A percentile compares a stretch with the other conserved stretches of the same genome.
phyloP scores from a whole-genome alignment of 2,888 invertebrate species.

The Gonocerus acuteangulatus region DNA sequence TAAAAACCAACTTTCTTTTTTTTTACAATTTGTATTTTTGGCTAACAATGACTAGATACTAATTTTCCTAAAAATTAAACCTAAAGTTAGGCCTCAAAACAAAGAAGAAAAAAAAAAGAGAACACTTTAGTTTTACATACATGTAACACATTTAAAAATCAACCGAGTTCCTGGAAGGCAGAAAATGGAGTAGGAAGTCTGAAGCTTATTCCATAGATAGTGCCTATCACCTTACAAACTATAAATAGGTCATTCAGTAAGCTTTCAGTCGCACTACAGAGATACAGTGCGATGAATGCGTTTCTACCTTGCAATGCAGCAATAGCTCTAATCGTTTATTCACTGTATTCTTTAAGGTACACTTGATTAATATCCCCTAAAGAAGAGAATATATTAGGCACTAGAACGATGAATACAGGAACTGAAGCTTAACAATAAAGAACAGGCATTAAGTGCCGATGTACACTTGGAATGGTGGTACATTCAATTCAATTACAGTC shows the following conservation, averaged over 20 bases:
- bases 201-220: not conserved
- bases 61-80: slow-evolving; percentile 26
- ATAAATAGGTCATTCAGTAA: not conserved
- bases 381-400: slow-evolving; percentile 15
- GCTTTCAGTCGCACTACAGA: not conserved
- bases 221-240: not conserved
- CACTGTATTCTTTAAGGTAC: not conserved
- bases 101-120: slow-evolving; percentile 22
- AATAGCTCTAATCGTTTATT: not conserved
- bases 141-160: slow-evolving; percentile 11
- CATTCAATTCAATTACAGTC: not conserved
- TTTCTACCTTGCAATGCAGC: not conserved
- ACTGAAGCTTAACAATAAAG: slow-evolving; percentile 17
- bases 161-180: slow-evolving; percentile 6
- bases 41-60: slow-evolving; percentile 37
- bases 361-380: not conserved
- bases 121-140: slow-evolving; percentile 11
- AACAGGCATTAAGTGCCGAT: not conserved
- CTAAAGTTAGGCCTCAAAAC: slow-evolving; percentile 35
- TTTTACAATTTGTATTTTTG: slow-evolving; percentile 29
- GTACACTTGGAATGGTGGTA: not conserved
- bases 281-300: not conserved
- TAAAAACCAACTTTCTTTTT: too few species aligned
- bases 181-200: slow-evolving; percentile 15
- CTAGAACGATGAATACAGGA: slow-evolving; percentile 17